A percentile compares a stretch with the other conserved stretches of the same genome.
These are phyloP conservation scores for Thysanoteuthis rhombus DNA, from an alignment of 2,888 invertebrate species.

Conservation along the genomic window DNA sequence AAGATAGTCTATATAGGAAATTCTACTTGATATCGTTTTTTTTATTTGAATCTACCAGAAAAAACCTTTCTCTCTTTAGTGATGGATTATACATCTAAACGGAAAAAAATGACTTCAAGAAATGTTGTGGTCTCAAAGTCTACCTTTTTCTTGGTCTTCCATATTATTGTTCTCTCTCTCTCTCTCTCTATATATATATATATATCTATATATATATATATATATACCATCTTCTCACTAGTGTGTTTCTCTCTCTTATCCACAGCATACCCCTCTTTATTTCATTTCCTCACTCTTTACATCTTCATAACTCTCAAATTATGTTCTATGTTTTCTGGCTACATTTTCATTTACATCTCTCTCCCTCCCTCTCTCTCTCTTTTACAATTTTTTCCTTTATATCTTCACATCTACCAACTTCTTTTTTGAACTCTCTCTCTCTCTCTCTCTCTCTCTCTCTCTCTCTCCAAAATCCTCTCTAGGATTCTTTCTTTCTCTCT, in stretches of 20 bases:
- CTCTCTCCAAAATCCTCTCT: background rate
- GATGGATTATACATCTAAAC: no score
- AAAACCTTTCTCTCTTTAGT: no score
- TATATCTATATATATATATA: no score
- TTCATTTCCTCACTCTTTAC: background rate
- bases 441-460: background rate
- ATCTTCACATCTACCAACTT: background rate
- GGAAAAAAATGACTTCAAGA: no score
- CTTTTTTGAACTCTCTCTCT: background rate
- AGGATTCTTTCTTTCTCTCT: background rate
- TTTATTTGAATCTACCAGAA: no score
- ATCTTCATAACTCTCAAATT: background rate
- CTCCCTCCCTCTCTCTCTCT: background rate
- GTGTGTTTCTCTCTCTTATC: background rate
- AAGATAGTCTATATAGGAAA: no score
- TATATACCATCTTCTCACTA: background rate
- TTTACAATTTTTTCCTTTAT: background rate
- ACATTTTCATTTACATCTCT: no score
- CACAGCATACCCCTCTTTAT: background rate
- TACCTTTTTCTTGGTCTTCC: no score
- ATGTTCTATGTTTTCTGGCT: no score
- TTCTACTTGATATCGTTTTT: no score
- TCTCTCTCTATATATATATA: background rate
- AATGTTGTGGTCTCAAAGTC: no score
- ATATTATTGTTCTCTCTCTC: no score